Conservation (phyloP, 2,797 vertebrate species). For the Cyprinella venusta region DNA sequence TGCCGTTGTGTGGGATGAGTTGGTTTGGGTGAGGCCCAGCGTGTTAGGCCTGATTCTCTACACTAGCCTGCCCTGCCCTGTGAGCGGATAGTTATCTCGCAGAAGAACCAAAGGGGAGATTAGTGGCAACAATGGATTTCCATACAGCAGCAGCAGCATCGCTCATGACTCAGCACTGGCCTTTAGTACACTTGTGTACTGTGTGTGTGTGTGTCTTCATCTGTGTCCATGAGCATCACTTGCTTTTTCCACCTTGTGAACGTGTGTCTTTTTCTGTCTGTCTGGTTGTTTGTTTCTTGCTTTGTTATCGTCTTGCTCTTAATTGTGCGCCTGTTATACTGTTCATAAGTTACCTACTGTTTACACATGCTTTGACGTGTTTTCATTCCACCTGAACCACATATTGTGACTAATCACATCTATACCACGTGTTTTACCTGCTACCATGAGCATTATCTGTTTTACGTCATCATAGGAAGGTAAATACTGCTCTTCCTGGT, state of each 20-base stretch:
- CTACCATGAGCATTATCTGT: constrained; percentile 9
- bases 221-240: constrained; percentile 34
- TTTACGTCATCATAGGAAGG: constrained; percentile 21
- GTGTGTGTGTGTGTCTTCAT: constrained; percentile 36
- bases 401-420: constrained; percentile 1
- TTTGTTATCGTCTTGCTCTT: not conserved
- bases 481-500: constrained; percentile 18
- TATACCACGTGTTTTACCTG: constrained; percentile 25
- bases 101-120: constrained; percentile 61
- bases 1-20: not conserved
- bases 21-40: constrained; percentile 34
- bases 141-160: constrained; percentile 62
- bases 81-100: constrained; percentile 49
- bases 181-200: constrained; percentile 65
- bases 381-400: constrained; percentile 14
- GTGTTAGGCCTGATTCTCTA: constrained; percentile 27
- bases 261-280: constrained; percentile 25
- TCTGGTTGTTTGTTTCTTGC: constrained; percentile 1
- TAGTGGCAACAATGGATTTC: constrained; percentile 66
- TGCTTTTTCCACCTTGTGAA: constrained; percentile 31
- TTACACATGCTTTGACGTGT: constrained; percentile 8
- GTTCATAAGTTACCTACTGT: constrained; percentile 1
- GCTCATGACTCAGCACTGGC: constrained; percentile 67
- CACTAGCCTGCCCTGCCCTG: constrained; percentile 33
- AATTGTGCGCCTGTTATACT: not conserved